phyloP scores from a whole-genome alignment of 2,888 invertebrate genomes.

The Pollenia amentaria region DNA sequence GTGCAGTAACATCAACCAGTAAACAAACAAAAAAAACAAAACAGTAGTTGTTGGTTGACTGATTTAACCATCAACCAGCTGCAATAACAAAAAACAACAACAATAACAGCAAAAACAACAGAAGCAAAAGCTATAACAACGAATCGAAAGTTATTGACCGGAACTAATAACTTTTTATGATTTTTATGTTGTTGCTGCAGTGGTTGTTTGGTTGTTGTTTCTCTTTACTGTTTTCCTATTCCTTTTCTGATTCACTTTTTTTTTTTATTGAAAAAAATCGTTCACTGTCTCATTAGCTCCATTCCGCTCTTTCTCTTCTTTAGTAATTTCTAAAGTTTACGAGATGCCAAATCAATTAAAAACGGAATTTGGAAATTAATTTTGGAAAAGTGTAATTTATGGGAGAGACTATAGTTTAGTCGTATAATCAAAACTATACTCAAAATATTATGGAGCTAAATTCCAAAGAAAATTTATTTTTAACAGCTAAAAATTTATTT shows the following conservation, averaged over 20 bases:
- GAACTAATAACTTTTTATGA: constrained; percentile 76
- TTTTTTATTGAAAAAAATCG: not conserved
- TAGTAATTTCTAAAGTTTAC: not conserved
- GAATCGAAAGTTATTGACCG: constrained; percentile 79
- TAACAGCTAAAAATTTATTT: no score
- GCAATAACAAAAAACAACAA: constrained; percentile 56
- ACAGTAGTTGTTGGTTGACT: constrained; percentile 61
- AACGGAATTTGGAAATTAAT: no score
- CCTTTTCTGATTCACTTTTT: not conserved
- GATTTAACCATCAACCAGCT: constrained; percentile 68
- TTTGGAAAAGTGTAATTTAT: no score
- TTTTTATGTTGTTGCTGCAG: constrained; percentile 43
- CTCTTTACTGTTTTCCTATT: constrained; percentile 9
- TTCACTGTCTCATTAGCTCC: not conserved
- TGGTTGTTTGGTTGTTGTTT: not conserved
- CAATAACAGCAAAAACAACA: constrained; percentile 61
- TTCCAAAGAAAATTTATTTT: no score
- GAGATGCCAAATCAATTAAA: not conserved
- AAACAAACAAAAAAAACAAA: not conserved
- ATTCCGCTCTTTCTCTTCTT: not conserved
- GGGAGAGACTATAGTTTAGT: no score
- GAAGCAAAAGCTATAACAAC: constrained; percentile 65
- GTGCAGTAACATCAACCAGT: not conserved
- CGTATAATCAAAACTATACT: no score
- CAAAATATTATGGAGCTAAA: no score